A percentile compares a stretch with the other conserved stretches of the same genome.
These are phyloP conservation scores for Clarias pachynema DNA, from an alignment of 2,797 vertebrate species.

Conservation along the genomic window DNA sequence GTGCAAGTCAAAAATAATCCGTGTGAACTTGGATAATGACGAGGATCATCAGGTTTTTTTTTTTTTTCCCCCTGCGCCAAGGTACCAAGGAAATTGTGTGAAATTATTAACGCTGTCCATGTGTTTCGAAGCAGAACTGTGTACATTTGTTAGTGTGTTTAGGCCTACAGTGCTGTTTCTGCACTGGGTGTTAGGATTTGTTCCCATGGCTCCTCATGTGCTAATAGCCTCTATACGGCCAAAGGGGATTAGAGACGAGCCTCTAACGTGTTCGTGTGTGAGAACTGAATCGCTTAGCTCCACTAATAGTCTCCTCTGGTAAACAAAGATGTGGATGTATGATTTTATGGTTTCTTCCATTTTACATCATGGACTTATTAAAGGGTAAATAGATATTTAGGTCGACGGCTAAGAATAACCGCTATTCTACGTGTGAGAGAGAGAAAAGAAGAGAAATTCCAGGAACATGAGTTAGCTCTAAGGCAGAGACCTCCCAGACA, in stretches of 20 bases:
- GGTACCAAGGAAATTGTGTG: constrained; percentile 3
- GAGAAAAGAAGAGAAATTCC: constrained; percentile 35
- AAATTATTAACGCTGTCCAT: neutral
- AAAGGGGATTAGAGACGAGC: constrained; percentile 62
- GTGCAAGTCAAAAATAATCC: neutral
- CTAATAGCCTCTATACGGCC: constrained; percentile 63
- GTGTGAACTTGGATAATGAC: neutral
- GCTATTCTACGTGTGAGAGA: constrained; percentile 17
- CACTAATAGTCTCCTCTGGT: constrained; percentile 45
- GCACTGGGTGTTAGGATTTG: constrained; percentile 43
- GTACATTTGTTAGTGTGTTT: constrained; percentile 23
- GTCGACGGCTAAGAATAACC: neutral
- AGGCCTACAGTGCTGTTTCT: constrained; percentile 49
- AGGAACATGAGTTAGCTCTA: constrained; percentile 51
- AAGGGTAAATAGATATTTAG: constrained; percentile 7
- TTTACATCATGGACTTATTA: neutral
- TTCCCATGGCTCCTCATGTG: constrained; percentile 55
- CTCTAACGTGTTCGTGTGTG: constrained; percentile 57
- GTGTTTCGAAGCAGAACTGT: neutral
- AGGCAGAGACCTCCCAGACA: constrained; percentile 38
- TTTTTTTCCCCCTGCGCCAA: neutral
- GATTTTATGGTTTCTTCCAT: neutral
- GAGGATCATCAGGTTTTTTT: neutral
- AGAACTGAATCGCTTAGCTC: constrained; percentile 58
- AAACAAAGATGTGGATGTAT: constrained; percentile 37